These are phyloP conservation scores for Sphyrna mokarran DNA, from an alignment of 2,113 vertebrate genomes.

Conservation along the genomic window DNA sequence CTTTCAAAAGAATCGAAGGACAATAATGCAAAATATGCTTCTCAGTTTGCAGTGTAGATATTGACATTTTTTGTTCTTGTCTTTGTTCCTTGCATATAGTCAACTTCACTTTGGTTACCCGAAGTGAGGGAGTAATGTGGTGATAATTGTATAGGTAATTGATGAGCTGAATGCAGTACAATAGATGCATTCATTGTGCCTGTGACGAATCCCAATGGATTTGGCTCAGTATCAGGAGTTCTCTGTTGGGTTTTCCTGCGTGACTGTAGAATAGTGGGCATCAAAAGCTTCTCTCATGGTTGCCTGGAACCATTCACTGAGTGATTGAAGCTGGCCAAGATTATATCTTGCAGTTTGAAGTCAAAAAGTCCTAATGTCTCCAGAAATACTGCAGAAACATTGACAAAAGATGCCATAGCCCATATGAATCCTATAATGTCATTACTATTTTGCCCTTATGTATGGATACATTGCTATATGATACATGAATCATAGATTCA, in stretches of 20 bases:
- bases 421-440: not conserved
- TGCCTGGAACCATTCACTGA: not conserved
- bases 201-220: not conserved
- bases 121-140: not conserved
- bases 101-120: not conserved
- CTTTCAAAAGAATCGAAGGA: not conserved
- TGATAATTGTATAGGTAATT: not conserved
- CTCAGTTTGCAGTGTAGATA: not conserved
- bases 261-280: not conserved
- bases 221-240: not conserved
- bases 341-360: not conserved
- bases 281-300: not conserved
- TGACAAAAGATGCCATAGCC: not conserved
- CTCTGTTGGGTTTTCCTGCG: not conserved
- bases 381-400: not conserved
- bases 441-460: not conserved
- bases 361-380: not conserved
- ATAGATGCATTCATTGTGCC: not conserved
- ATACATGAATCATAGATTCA: not conserved
- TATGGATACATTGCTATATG: not conserved
- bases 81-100: not conserved
- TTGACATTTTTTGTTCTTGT: not conserved
- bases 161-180: not conserved
- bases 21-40: not conserved
- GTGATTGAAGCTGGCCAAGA: not conserved